Evolutionary conservation across 2,888 invertebrate species (phyloP), one percentile per base, ranked within the genome.

Genomic region (Gnatocerus cornutus): DNA sequence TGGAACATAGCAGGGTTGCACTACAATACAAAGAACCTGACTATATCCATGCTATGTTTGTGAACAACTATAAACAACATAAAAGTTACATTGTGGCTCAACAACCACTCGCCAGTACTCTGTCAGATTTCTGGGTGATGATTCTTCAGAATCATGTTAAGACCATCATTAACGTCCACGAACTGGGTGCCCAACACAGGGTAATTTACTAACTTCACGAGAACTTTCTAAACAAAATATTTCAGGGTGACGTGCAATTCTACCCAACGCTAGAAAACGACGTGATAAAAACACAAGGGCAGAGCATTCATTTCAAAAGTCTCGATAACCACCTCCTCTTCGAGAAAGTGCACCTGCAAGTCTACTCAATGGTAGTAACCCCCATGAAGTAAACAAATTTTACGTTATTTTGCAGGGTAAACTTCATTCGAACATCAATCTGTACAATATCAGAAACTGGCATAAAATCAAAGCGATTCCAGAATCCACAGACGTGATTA

Each of bases 1-100:
- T 50, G 0, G 48, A 61, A 21, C 61, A 50, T 12, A 50, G 50
- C 46, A 46, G 61, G 21, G 61, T 61, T 5, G 6, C 3, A 1
- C 37, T 61, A 3, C 6, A 14, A 13, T 7, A 37, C 37, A 21
- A 39, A 39, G 10, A 61, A 9, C 37, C 46, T 1, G 39, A 61
- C 10, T 61, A 61, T 12, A 50, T 61, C 13, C 33, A 61, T 12
- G 61, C 61, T 9, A 61, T 61, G 61, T 61, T 33, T 39, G 61
- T 50, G 8, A 33, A 39, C 21, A 33, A 27, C 30, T 61, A 50
- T 12, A 48, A n/a, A 4, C 48, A 61, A 50, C 13, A 14, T 7
- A 16, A 61, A 37, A 50, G 21, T 2, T 50, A 30, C 12, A 61
- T 61, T 4, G 61, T 61, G 7, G 61, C 61, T 4, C 61, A 61